Evolutionary conservation across 2,113 vertebrate genomes (phyloP).

Genomic region (Engraulis encrasicolus): DNA sequence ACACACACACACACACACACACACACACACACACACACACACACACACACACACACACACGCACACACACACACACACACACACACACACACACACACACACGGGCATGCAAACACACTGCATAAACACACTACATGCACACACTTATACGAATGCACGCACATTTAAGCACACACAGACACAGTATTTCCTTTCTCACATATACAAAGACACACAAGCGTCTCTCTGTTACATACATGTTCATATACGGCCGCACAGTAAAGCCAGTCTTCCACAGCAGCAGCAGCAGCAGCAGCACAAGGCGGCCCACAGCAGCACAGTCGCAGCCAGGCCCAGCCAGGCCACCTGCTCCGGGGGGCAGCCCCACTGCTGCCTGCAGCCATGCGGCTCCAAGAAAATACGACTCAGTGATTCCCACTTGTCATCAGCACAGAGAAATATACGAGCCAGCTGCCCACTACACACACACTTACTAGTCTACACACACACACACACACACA

Average conservation of each 20-base stretch:
- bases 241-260: no score
- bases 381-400: neutral
- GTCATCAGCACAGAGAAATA: neutral
- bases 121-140: neutral
- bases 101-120: neutral
- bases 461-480: neutral
- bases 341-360: neutral
- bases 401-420: constrained; percentile 15
- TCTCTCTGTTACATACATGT: no score
- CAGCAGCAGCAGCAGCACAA: no score
- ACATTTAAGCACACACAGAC: no score
- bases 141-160: neutral
- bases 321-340: no score
- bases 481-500: neutral
- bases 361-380: neutral
- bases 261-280: no score
- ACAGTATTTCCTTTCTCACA: no score
- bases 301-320: neutral
- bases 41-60: neutral
- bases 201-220: no score
- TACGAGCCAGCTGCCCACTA: neutral
- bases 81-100: neutral
- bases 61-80: neutral
- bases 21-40: neutral
- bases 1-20: neutral